A percentile compares a stretch with the other conserved stretches of the same genome.
phyloP scores from a whole-genome alignment of 2,113 vertebrate species.

The Leucoraja erinaceus region DNA sequence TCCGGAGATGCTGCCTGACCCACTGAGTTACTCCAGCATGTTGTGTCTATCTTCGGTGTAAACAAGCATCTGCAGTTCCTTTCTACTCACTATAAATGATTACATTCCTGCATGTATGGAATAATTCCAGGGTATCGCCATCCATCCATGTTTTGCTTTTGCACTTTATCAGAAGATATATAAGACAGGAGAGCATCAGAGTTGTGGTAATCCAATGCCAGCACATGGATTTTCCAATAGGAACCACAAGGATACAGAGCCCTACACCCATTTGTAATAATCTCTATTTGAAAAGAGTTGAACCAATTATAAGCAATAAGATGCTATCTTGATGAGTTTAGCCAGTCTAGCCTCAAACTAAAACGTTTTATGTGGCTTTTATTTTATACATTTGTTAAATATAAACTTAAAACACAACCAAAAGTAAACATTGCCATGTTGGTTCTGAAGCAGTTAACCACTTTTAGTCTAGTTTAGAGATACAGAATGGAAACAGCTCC shows the following conservation, averaged over 20 bases:
- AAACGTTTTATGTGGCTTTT: not conserved
- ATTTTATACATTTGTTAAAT: not conserved
- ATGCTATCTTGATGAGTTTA: not conserved
- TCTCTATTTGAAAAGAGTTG: not conserved
- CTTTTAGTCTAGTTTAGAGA: no score
- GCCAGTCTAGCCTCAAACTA: not conserved
- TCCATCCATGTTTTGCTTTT: not conserved
- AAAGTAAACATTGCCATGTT: not conserved
- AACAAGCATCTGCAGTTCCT: no score
- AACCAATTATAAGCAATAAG: not conserved
- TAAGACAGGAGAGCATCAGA: not conserved
- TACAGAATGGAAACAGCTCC: no score
- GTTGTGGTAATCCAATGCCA: not conserved
- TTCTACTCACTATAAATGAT: no score
- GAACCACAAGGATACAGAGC: not conserved
- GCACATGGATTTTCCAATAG: not conserved
- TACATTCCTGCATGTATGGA: not conserved
- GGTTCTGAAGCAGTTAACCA: constrained; percentile 13
- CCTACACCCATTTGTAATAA: not conserved
- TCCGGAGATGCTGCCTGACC: no score
- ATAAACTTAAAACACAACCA: not conserved
- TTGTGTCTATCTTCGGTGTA: no score
- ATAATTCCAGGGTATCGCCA: not conserved
- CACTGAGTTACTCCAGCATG: no score
- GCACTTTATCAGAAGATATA: not conserved